Base-by-base conservation (phyloP, 2,113 vertebrate species). In the Emydocephalus ijimae region DNA sequence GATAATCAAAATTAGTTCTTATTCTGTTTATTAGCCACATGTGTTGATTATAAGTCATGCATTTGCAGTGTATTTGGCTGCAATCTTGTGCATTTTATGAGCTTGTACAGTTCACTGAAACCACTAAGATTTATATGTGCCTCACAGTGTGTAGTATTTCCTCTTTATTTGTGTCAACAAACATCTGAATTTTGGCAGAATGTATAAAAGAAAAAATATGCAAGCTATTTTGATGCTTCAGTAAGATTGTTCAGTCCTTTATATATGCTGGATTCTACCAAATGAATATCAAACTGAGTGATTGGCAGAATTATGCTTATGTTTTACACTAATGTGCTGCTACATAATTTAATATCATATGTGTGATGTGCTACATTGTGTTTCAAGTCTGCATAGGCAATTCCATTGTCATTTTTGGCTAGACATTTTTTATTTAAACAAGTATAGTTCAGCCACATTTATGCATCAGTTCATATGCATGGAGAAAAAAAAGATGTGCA, bases 1-100 rank as follows among this genome's bases (percentile, higher is more conserved):
- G 4, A 8, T 43, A 4, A 34, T 20, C 56, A 88, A 94, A 91
- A 88, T 48, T 85, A 74, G 20, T 29, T 39, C 69, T 52, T 59
- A 23, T 92, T 93, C 93, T 93, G 26, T 57, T 93, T 45, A 1
- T 43, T 69, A 26, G 6, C 0, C 91, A 94, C 91, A 45, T 94
- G 92, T 92, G 89, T 4, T 50, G 20, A 88, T 88, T 74, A 91
- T 45, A 59, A 59, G 24, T 91, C 52, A 39, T 88, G 57, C 54
- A 91, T 85, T 52, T 90, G 5, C 1, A 85, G 43, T 88, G 2
- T 4, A 55, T 54, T 88, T 69, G 48, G 59, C 23, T 88, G 55
- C 39, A 91, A 34, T 87, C 55, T 39, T 45, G 9, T 74, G 12
- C 48, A 55, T n/a, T 54, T 92, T 39, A 43, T 55, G 21, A 24